Evolutionary conservation across 2,113 vertebrate genomes (phyloP).

Genomic region (Solenodon paradoxus): DNA sequence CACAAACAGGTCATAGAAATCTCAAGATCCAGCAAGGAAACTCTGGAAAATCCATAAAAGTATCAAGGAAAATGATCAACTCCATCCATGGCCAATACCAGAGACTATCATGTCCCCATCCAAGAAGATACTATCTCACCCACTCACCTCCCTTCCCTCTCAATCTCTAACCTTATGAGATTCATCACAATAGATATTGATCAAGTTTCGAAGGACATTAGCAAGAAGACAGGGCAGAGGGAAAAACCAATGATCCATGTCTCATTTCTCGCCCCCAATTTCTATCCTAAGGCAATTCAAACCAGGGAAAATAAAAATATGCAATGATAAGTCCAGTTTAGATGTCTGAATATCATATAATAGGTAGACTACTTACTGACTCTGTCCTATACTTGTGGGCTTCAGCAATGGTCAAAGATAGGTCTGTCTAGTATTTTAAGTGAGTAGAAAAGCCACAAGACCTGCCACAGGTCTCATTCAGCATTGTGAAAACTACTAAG

Average conservation of each 20-base stretch:
- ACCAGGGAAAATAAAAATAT: not conserved
- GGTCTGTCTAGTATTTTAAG: not conserved
- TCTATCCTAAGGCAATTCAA: not conserved
- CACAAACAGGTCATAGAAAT: not conserved
- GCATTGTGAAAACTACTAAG: not conserved
- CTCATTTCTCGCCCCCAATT: not conserved
- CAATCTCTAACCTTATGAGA: not conserved
- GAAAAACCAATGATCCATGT: not conserved
- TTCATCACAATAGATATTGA: not conserved
- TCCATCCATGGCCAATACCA: not conserved
- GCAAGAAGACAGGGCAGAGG: not conserved
- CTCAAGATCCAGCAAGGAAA: not conserved
- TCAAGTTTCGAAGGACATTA: not conserved
- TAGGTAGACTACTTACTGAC: not conserved
- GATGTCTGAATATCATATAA: not conserved
- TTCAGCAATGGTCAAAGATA: not conserved
- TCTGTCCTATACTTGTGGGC: not conserved
- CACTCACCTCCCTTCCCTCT: not conserved
- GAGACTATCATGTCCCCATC: not conserved
- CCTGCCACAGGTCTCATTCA: not conserved
- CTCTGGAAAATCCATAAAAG: not conserved
- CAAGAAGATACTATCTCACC: not conserved
- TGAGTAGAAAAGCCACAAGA: not conserved
- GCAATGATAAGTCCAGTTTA: not conserved
- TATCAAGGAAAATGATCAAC: not conserved